A percentile compares a stretch with the other conserved stretches of the same genome.
These are phyloP conservation scores for Tetragnatha montana DNA, from an alignment of 2,888 invertebrate genomes.

Conservation along the genomic window DNA sequence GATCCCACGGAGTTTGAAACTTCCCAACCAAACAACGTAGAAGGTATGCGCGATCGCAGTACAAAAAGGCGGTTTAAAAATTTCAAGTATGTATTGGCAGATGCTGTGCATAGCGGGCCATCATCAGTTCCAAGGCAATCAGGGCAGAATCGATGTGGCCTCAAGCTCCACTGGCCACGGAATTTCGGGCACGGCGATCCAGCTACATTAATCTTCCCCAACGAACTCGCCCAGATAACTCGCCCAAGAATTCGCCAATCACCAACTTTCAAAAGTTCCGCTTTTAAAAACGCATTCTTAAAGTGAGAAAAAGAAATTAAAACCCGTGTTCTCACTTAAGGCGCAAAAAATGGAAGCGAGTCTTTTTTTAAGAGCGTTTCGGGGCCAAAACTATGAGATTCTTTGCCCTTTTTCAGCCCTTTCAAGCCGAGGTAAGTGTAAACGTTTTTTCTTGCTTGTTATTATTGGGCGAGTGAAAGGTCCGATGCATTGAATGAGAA, in stretches of 20 bases:
- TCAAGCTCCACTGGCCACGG: slow-evolving; percentile 58
- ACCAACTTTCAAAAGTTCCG: slow-evolving; percentile 65
- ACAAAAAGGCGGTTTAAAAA: slow-evolving; percentile 52
- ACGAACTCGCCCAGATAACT: slow-evolving; percentile 69
- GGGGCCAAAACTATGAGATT: slow-evolving; percentile 1
- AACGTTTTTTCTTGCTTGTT: slow-evolving; percentile 63
- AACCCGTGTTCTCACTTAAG: slow-evolving; percentile 28
- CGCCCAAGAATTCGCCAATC: slow-evolving; percentile 71
- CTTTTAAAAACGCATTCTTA: slow-evolving; percentile 70
- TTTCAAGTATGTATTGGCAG: slow-evolving; percentile 67
- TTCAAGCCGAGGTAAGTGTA: slow-evolving; percentile 4
- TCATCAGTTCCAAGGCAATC: slow-evolving; percentile 69
- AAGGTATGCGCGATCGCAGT: not conserved
- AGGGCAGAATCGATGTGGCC: slow-evolving; percentile 64
- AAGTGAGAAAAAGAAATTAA: slow-evolving; percentile 68
- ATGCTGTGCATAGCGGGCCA: slow-evolving; percentile 65
- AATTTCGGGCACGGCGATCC: slow-evolving; percentile 55
- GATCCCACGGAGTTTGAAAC: not conserved
- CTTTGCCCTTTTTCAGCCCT: not conserved
- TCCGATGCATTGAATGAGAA: slow-evolving; percentile 5
- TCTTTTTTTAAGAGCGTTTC: slow-evolving; percentile 29
- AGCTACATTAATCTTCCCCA: slow-evolving; percentile 69
- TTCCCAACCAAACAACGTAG: not conserved
- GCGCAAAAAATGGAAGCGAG: slow-evolving; percentile 13
- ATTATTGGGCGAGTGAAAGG: slow-evolving; percentile 38